Evolutionary conservation across 1,140 invertebrate species (phyloP), one percentile per base, ranked within the genome.

Genomic region (Protaetia brevitarsis): DNA sequence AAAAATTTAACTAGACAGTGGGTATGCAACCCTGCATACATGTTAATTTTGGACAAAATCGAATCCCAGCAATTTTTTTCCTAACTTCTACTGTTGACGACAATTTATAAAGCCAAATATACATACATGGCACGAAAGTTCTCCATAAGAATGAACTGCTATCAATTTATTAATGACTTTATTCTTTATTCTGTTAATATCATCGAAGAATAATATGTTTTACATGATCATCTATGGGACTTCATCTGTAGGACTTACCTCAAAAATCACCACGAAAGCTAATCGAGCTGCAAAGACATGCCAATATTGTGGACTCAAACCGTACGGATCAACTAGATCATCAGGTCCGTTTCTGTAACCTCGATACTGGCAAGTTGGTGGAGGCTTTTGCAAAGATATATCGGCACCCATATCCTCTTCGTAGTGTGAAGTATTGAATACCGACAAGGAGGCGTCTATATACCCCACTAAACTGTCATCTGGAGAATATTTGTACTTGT

Each of bases 201-300:
- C n/a, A n/a, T n/a, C n/a, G n/a, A n/a, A n/a, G n/a, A n/a, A n/a
- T n/a, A n/a, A n/a, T n/a, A n/a, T n/a, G n/a, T n/a, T n/a, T n/a
- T n/a, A n/a, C n/a, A n/a, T n/a, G n/a, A n/a, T n/a, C n/a, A n/a
- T n/a, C n/a, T n/a, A n/a, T n/a, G n/a, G n/a, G n/a, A n/a, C n/a
- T 26, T 26, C 19, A 21, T 27, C 29, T 45, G 37, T 29, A 23
- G 5, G n/a, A 71, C 72, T 75, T 79, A 96, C 95, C 84, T 98
- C 95, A 82, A 97, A 97, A 2, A 96, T 87, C 0, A 96, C 91
- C 3, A 97, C 93, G 74, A 97, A 97, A 0, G 92, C 92, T 6
- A 97, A 80, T 69, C 95, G 83, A 0, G 94, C 95, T 0, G 94
- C 94, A 78, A 97, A 94, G 10, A 97, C 92, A 74, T 97, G 94